These are phyloP conservation scores for Drosophila biarmipes DNA, from an alignment of 1,140 invertebrate genomes.

Conservation along the genomic window DNA sequence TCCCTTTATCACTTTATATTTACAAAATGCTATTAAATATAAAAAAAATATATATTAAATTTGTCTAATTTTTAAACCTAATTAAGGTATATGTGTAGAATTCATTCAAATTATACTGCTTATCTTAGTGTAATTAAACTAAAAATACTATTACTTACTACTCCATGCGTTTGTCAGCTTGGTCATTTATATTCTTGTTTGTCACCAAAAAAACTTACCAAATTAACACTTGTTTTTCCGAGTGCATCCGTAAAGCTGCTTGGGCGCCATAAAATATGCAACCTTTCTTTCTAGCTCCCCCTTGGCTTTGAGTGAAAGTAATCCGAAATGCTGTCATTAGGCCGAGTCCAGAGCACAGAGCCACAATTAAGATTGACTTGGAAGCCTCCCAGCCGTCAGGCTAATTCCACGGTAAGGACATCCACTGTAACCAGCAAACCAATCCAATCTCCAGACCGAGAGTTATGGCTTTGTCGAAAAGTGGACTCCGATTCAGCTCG, in stretches of 20 bases:
- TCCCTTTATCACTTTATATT: too few relatives aligned
- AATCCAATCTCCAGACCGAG: slow-evolving; percentile 47
- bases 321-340: slow-evolving; percentile 81
- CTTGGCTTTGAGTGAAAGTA: slow-evolving; percentile 68
- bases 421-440: slow-evolving; percentile 28
- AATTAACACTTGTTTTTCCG: not conserved
- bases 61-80: too few relatives aligned
- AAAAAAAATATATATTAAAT: too few relatives aligned
- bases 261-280: slow-evolving; percentile 73
- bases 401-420: slow-evolving; percentile 55
- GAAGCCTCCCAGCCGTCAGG: slow-evolving; percentile 49
- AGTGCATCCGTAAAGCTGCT: slow-evolving; percentile 47
- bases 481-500: slow-evolving; percentile 47
- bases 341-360: slow-evolving; percentile 31
- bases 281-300: slow-evolving; percentile 30
- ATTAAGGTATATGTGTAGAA: too few relatives aligned
- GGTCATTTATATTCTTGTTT: too few relatives aligned
- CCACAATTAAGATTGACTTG: slow-evolving; percentile 80
- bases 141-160: too few relatives aligned
- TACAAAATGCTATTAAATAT: too few relatives aligned
- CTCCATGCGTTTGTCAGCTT: too few relatives aligned
- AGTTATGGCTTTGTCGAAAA: slow-evolving; percentile 75
- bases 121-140: too few relatives aligned
- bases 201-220: too few relatives aligned
- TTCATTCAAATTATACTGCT: too few relatives aligned